Base-by-base conservation (phyloP, 2,888 invertebrate genomes). In the Metacarcinus magister region DNA sequence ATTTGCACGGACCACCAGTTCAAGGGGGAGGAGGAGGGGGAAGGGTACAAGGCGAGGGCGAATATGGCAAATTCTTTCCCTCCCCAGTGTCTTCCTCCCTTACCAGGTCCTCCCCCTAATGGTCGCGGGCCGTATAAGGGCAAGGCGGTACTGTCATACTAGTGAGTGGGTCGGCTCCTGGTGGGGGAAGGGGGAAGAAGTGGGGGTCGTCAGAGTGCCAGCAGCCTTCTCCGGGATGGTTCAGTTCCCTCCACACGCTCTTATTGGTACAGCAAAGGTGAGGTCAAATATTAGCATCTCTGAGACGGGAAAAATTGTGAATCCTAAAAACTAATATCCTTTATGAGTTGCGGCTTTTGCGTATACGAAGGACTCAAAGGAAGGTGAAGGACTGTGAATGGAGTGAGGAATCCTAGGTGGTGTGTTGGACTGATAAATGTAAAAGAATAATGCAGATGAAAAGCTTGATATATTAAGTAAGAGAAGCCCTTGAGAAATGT, bases 1-100 rank as follows among this genome's bases (percentile, higher is more conserved):
- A 92, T 92, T 92, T 54, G 92, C 92, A 54, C 32, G 92, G 82
- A 82, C 82, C 82, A 32, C 82, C 82, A 82, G 82, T 28, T 32
- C 54, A 54, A 19, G 54, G 54, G 54, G 54, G 19, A 8, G 82
- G 32, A 23, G 82, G 28, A 28, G 82, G 32, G 32, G 32, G 82
- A 82, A 82, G 82, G 82, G 8, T 82, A 82, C 82, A 32, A 82
- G 82, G 82, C 28, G 13, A 82, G 82, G 82, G 82, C 82, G 82
- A 82, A 23, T 82, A 82, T 82, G 82, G 82, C 82, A 82, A 82
- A 82, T 82, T 82, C 82, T 82, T 82, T 82, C 92, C 44, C 23
- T 92, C 92, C 48, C 54, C 48, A 19, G 3, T n/a, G 54, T 92
- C 92, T 19, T 8, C 46, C 23, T 8, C 90, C 43, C 54, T 28